Base-by-base conservation (phyloP, 2,888 invertebrate species). In the Ectemnius cavifrons region DNA sequence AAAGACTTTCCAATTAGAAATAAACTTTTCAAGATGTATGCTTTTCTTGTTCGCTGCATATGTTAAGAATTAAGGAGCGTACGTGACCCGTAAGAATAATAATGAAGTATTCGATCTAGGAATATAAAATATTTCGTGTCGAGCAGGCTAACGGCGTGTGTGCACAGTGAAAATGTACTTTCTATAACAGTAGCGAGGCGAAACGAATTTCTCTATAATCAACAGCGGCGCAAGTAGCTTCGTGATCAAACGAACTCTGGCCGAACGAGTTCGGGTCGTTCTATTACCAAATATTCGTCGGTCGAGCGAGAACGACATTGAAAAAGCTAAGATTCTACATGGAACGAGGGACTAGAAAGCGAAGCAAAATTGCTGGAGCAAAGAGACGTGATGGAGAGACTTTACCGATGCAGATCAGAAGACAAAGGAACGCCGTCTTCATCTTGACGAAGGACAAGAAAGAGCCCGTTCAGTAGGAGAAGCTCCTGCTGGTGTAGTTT, bases 401-500 rank as follows among this genome's bases (percentile, higher is more conserved):
- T 37, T 37, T 37, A 37, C 37, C 37, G 37, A 89, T 75, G 65
- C 87, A 89, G 64, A 88, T 71, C 20, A 86, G 82, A 61, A 88
- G 82, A 78, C 86, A 86, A 76, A 89, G 73, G 18, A 85, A 79
- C 81, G 84, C 83, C 78, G 84, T 81, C 83, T 86, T 90, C 90
- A 90, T 90, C 77, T 65, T 86, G 85, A 76, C 78, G 78, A 79
- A 75, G 81, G 78, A 59, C 66, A 74, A 71, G 75, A 75, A 37
- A n/a, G 20, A 56, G 37, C 57, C 47, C 18, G 66, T 60, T 28
- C 52, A 71, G 66, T 56, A 8, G 23, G 45, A 45, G 45, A 45
- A 47, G 16, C 61, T 57, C 59, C 63, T 37, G 14, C 63, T 37
- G 14, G 69, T 70, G 62, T 66, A 60, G 61, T 73, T 23, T 57